A percentile compares a stretch with the other conserved stretches of the same genome.
These are phyloP conservation scores for Acleris cristana DNA, from an alignment of 2,888 invertebrate genomes.

Conservation along the genomic window DNA sequence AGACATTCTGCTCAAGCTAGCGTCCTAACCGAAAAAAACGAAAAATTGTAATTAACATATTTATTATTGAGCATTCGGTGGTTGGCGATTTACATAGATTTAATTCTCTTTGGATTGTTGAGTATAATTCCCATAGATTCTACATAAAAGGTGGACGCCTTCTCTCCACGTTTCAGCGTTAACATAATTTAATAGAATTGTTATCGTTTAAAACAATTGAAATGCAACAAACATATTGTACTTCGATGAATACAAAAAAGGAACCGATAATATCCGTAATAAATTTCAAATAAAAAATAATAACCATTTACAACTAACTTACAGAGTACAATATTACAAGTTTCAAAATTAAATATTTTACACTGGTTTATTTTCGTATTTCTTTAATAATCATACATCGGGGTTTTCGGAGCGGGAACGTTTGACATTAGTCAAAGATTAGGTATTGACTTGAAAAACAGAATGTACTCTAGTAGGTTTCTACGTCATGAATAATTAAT, in stretches of 20 bases:
- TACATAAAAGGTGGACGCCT: slow-evolving; percentile 6
- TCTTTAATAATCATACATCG: no score
- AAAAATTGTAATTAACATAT: slow-evolving; percentile 45
- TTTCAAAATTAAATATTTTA: slow-evolving; percentile 26
- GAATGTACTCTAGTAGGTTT: no score
- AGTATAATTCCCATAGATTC: slow-evolving; percentile 18
- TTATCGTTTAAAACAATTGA: slow-evolving; percentile 11
- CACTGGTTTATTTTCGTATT: slow-evolving; percentile 13
- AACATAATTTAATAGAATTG: neutral
- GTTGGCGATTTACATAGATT: slow-evolving; percentile 39
- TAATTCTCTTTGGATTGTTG: slow-evolving; percentile 43
- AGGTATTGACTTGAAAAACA: no score
- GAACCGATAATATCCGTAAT: slow-evolving; percentile 43
- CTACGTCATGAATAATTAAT: no score
- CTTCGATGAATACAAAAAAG: slow-evolving; percentile 43
- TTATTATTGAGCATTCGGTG: slow-evolving; percentile 57
- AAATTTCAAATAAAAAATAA: slow-evolving; percentile 21
- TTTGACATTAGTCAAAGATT: no score
- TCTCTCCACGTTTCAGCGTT: slow-evolving; percentile 17
- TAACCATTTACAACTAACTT: slow-evolving; percentile 37
- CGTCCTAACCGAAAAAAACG: slow-evolving; percentile 41
- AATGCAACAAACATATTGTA: slow-evolving; percentile 48
- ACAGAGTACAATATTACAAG: slow-evolving; percentile 32
- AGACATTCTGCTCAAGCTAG: slow-evolving; percentile 49
- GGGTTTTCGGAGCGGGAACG: no score